Evolutionary conservation across 2,113 vertebrate genomes (phyloP).

Genomic region (Myocastor coypus): DNA sequence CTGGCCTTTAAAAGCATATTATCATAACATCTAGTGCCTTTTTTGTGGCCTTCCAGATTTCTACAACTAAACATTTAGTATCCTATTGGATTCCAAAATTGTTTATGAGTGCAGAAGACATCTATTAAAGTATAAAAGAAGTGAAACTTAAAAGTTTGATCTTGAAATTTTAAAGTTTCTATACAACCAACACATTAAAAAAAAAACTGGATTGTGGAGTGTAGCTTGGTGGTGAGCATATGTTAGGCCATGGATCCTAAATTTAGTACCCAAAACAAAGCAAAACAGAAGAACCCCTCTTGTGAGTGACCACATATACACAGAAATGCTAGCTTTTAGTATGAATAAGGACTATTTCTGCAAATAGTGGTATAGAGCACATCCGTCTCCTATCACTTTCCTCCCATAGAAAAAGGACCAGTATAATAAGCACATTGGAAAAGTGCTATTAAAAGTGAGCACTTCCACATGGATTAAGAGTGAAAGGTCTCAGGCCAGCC

Average conservation of each 20-base stretch:
- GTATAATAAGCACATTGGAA: neutral
- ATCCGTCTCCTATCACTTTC: neutral
- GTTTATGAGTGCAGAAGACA: slow-evolving; percentile 50
- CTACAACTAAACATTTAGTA: slow-evolving; percentile 15
- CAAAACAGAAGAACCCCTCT: neutral
- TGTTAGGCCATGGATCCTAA: neutral
- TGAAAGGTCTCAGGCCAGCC: neutral
- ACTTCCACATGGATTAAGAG: neutral
- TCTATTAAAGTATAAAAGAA: slow-evolving; percentile 47
- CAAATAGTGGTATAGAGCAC: slow-evolving; percentile 15
- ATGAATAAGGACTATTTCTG: slow-evolving; percentile 18
- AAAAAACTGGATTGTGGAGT: neutral
- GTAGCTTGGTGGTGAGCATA: neutral
- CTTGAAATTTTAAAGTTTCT: slow-evolving; percentile 27
- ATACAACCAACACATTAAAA: neutral
- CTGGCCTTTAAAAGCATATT: neutral
- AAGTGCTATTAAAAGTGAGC: slow-evolving; percentile 12
- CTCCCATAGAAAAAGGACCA: neutral
- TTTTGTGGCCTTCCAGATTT: neutral
- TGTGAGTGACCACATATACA: neutral
- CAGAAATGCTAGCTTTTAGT: slow-evolving; percentile 10
- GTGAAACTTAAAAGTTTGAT: slow-evolving; percentile 29
- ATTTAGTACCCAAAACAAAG: neutral
- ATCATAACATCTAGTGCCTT: neutral
- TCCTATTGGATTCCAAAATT: slow-evolving; percentile 5